These are phyloP conservation scores for Melanargia galathea DNA, from an alignment of 2,888 invertebrate species.

Conservation along the genomic window DNA sequence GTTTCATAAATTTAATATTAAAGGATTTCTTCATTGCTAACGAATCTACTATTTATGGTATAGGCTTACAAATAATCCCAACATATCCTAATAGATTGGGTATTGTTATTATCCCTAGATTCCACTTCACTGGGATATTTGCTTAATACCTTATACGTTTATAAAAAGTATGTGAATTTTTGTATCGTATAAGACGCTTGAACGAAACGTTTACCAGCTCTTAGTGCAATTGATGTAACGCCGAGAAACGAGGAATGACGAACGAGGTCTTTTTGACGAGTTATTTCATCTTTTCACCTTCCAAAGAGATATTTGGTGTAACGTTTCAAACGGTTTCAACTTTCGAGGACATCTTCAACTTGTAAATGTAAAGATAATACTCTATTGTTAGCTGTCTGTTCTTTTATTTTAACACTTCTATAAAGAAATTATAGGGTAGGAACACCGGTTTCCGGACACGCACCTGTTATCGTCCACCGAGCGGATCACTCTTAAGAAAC, in stretches of 20 bases:
- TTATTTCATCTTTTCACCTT: slow-evolving; percentile 17
- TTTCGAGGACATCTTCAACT: slow-evolving; percentile 22
- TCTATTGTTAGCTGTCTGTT: slow-evolving; percentile 20
- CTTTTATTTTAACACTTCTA: slow-evolving; percentile 8
- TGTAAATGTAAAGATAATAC: slow-evolving; percentile 33
- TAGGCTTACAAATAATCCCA: too few species aligned
- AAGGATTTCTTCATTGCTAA: background rate
- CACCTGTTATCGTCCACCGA: too few species aligned
- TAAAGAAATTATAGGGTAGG: too few species aligned
- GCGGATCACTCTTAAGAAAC: too few species aligned
- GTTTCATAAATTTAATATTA: too few species aligned
- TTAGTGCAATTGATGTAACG: background rate
- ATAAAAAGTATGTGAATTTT: background rate
- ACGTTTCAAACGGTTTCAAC: slow-evolving; percentile 26
- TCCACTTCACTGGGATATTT: too few species aligned
- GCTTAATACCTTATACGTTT: too few species aligned
- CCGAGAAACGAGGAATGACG: background rate
- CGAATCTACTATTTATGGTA: background rate
- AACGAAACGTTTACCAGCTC: background rate
- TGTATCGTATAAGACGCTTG: background rate
- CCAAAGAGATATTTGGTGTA: background rate
- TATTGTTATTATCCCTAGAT: too few species aligned
- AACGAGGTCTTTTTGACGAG: slow-evolving; percentile 36
- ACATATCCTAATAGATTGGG: too few species aligned
- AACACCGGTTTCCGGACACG: too few species aligned